Evolutionary conservation across 2,888 invertebrate species (phyloP).

Genomic region (Imbricaverruca yamaguchii): DNA sequence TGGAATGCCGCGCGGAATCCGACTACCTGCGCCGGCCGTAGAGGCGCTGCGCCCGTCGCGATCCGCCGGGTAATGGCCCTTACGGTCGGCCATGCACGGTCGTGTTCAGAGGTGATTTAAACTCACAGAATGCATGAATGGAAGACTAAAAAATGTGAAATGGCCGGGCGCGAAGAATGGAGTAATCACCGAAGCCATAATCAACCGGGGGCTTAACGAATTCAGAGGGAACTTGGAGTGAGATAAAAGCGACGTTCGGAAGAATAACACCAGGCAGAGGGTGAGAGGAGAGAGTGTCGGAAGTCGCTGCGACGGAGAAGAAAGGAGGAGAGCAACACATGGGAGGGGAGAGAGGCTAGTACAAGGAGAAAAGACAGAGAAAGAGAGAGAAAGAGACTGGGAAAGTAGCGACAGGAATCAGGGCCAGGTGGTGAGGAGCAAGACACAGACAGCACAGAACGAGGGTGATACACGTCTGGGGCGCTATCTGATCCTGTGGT

Average conservation of each 20-base stretch:
- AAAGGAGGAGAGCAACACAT: slow-evolving; percentile 20
- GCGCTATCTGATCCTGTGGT: too few relatives aligned
- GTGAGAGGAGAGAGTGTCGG: background rate
- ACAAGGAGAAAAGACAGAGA: slow-evolving; percentile 23
- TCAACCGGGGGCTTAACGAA: slow-evolving; percentile 18
- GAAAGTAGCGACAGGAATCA: too few relatives aligned
- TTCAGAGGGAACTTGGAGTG: background rate
- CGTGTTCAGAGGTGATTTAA: slow-evolving; percentile 12
- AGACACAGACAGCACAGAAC: too few relatives aligned
- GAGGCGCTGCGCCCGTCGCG: background rate
- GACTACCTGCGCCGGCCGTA: background rate
- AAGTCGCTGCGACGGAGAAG: background rate
- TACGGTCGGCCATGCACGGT: background rate
- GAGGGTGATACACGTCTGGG: too few relatives aligned
- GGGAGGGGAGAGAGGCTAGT: background rate
- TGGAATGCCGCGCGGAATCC: slow-evolving; percentile 17
- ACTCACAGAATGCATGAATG: slow-evolving; percentile 20
- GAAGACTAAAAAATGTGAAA: slow-evolving; percentile 11
- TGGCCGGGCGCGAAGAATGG: slow-evolving; percentile 1
- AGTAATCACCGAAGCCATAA: slow-evolving; percentile 8
- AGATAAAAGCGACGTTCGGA: background rate
- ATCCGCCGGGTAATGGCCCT: background rate
- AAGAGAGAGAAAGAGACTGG: slow-evolving; percentile 23
- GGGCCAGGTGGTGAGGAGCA: too few relatives aligned
- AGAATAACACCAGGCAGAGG: background rate